Percentiles rank a stretch among this genome's conserved stretches.
These are phyloP conservation scores for Eupeodes luniger DNA, from an alignment of 2,888 invertebrate species.

Conservation along the genomic window DNA sequence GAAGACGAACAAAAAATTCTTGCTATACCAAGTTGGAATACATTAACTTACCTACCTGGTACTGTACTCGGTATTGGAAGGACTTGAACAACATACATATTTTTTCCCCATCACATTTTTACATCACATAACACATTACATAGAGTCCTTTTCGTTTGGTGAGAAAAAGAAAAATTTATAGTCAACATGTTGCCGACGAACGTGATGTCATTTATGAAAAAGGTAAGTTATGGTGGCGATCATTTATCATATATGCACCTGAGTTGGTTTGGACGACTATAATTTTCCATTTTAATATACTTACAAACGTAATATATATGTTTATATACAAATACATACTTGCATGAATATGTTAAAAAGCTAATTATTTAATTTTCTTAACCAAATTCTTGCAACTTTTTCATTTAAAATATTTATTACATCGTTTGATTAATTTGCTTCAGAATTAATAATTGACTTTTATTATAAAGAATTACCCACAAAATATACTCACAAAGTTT, in stretches of 20 bases:
- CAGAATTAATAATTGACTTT: neutral
- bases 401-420: neutral
- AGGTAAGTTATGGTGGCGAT: slow-evolving; percentile 87
- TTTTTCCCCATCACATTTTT: neutral
- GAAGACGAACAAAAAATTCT: neutral
- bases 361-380: slow-evolving; percentile 10
- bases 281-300: neutral
- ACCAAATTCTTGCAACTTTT: neutral
- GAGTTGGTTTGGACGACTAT: neutral
- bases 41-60: neutral
- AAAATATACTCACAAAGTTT: neutral
- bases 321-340: neutral
- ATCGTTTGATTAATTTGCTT: slow-evolving; percentile 16
- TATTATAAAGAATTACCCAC: neutral
- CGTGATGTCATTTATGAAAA: slow-evolving; percentile 96
- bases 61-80: neutral
- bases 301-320: neutral
- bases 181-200: slow-evolving; percentile 94
- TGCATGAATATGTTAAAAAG: neutral
- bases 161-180: slow-evolving; percentile 57
- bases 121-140: neutral
- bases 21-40: neutral
- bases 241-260: slow-evolving; percentile 43
- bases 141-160: slow-evolving; percentile 10
- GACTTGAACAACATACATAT: neutral